Conservation (phyloP, 2,113 vertebrate species). For the Tetrax tetrax region DNA sequence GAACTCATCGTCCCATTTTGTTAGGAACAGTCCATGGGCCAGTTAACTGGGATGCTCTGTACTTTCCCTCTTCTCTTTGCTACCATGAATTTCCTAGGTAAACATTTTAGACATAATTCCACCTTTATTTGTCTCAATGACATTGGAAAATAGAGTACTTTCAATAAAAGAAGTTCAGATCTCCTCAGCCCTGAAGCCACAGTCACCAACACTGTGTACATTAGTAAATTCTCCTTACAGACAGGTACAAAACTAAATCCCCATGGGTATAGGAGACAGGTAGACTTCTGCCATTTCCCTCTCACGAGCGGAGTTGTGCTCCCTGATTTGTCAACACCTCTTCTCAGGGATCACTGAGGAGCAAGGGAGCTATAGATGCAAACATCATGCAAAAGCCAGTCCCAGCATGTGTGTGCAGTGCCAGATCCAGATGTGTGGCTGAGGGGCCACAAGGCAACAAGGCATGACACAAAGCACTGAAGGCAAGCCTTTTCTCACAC, state of each 20-base stretch:
- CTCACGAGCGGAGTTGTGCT: not conserved
- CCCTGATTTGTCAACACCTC: not conserved
- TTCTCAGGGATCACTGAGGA: not conserved
- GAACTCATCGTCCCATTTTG: not conserved
- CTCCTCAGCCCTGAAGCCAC: not conserved
- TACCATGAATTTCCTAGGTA: not conserved
- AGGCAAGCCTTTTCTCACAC: not conserved
- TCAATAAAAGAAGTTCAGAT: not conserved
- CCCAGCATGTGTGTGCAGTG: accelerated
- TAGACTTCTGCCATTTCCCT: not conserved
- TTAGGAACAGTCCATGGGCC: not conserved
- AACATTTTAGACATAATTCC: not conserved
- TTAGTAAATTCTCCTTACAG: not conserved
- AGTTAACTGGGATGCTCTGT: not conserved
- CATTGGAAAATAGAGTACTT: not conserved
- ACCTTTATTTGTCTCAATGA: not conserved
- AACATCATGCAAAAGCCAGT: not conserved
- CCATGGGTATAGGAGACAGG: not conserved
- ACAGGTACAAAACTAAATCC: not conserved
- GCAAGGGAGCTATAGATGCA: not conserved
- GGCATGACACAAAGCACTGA: not conserved
- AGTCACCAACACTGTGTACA: accelerated
- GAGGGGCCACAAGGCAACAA: not conserved
- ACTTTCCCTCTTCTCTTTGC: not conserved
- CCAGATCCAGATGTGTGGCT: accelerated